A percentile compares a stretch with the other conserved stretches of the same genome.
These are phyloP conservation scores for Drosophila sp. DNA, from an alignment of 1,140 invertebrate genomes.

Conservation along the genomic window DNA sequence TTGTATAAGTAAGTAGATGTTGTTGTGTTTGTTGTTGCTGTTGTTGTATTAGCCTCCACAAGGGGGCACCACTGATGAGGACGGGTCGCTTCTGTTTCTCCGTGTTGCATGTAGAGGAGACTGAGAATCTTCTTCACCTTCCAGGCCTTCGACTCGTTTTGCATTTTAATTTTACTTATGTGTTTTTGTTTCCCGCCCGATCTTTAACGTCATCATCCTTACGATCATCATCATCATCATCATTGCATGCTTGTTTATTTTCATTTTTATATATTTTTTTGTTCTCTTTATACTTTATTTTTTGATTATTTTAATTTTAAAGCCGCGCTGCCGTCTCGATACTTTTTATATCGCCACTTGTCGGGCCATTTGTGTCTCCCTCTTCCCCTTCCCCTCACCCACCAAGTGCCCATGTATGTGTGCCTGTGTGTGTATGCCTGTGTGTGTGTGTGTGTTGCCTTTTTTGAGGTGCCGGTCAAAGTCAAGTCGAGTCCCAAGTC, in stretches of 20 bases:
- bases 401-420: neutral
- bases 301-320: constrained; percentile 82
- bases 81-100: constrained; percentile 34
- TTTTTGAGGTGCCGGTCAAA: constrained; percentile 67
- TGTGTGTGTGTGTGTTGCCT: constrained; percentile 37
- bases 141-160: constrained; percentile 69
- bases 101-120: neutral
- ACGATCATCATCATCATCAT: constrained; percentile 39
- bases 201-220: constrained; percentile 65
- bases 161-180: constrained; percentile 73
- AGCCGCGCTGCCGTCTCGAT: constrained; percentile 61
- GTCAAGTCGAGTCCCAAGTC: constrained; percentile 47
- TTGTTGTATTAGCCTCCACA: constrained; percentile 37
- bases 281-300: constrained; percentile 53
- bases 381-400: constrained; percentile 1
- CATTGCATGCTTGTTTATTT: constrained; percentile 66
- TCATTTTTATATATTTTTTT: constrained; percentile 33
- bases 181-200: constrained; percentile 35
- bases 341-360: constrained; percentile 73
- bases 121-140: constrained; percentile 49
- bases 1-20: constrained; percentile 46
- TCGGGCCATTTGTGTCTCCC: constrained; percentile 56
- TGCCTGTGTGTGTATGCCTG: constrained; percentile 11
- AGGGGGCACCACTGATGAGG: constrained; percentile 8
- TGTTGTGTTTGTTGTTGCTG: constrained; percentile 14